A percentile compares a stretch with the other conserved stretches of the same genome.
These are phyloP conservation scores for Protonemura montana DNA, from an alignment of 2,888 invertebrate species.

Conservation along the genomic window DNA sequence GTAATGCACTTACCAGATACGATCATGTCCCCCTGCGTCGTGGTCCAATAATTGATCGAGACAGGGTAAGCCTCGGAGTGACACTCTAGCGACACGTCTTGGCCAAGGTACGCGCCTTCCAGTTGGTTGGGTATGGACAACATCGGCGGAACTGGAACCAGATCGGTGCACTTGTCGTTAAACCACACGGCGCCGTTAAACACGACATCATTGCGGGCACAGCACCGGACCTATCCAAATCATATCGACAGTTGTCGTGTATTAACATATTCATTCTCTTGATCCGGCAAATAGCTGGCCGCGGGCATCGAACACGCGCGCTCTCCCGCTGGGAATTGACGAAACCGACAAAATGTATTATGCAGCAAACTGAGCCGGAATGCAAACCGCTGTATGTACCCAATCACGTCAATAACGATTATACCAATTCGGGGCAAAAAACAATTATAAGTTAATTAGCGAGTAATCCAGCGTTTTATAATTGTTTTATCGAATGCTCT, in stretches of 20 bases:
- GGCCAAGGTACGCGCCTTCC: constrained; percentile 87
- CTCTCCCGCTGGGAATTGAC: not conserved
- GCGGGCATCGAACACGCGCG: not conserved
- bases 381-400: not conserved
- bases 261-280: not conserved
- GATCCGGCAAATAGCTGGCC: not conserved
- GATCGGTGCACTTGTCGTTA: not conserved
- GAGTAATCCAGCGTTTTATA: not conserved
- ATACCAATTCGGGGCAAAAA: not conserved
- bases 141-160: constrained; percentile 87
- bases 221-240: not conserved
- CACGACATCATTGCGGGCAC: not conserved
- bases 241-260: not conserved
- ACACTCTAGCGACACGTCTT: constrained; percentile 87
- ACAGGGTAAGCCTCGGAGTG: constrained; percentile 92
- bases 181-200: not conserved
- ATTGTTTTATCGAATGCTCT: not conserved
- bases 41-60: constrained; percentile 95
- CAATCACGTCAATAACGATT: constrained; percentile 12
- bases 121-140: constrained; percentile 91
- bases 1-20: constrained; percentile 78
- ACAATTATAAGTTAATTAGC: constrained; percentile 12
- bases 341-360: not conserved
- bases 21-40: constrained; percentile 89
- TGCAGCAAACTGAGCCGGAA: not conserved